Percentiles rank a stretch among this genome's conserved stretches.
These are phyloP conservation scores for Drosophila gaucha DNA, from an alignment of 2,888 invertebrate species.

Conservation along the genomic window DNA sequence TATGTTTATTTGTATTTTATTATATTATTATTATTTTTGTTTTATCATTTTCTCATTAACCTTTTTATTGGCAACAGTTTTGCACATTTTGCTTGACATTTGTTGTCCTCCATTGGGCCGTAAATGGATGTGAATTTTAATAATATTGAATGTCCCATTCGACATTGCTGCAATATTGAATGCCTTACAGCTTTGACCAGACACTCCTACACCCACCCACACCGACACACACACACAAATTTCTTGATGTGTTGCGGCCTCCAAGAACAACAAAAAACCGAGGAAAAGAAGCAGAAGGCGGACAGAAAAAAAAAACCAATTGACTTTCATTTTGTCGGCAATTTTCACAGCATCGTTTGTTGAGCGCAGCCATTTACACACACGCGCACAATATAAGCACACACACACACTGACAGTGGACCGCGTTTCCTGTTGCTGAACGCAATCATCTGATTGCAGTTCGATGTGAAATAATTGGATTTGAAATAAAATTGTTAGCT, in stretches of 20 bases:
- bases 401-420: conserved; percentile 14
- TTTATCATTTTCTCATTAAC: conserved; percentile 64
- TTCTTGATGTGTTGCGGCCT: conserved; percentile 36
- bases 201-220: conserved; percentile 17
- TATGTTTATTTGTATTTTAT: conserved; percentile 37
- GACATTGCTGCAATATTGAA: conserved; percentile 71
- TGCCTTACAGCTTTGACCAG: conserved; percentile 63
- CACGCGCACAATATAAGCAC: conserved; percentile 12
- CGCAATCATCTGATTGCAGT: conserved; percentile 81
- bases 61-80: conserved; percentile 63
- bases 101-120: conserved; percentile 49
- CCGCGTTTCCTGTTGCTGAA: conserved; percentile 71
- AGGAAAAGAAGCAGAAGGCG: conserved; percentile 14
- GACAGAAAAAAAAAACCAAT: conserved; percentile 50
- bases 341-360: conserved; percentile 65
- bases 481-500: conserved; percentile 76
- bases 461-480: conserved; percentile 82
- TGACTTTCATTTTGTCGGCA: conserved; percentile 78
- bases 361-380: conserved; percentile 40
- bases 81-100: conserved; percentile 48
- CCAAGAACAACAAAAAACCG: conserved; percentile 23
- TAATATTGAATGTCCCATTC: conserved; percentile 60
- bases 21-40: conserved; percentile 9
- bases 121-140: conserved; percentile 56
- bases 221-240: conserved; percentile 33